phyloP scores from a whole-genome alignment of 2,888 invertebrate species.

The Aleiodes leptofemur region DNA sequence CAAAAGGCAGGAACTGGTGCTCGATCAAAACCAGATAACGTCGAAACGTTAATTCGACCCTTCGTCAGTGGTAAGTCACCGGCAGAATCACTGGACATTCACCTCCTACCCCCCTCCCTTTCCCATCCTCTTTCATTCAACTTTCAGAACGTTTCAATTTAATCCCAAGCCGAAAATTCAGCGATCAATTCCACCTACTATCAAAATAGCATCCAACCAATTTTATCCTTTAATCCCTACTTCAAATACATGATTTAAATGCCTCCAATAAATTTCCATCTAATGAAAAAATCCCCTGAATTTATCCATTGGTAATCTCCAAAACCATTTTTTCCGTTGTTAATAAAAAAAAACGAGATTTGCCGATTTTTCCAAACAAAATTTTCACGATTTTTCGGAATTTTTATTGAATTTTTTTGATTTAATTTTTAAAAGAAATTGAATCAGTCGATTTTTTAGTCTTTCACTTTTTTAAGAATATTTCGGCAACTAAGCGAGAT shows the following conservation, averaged over 20 bases:
- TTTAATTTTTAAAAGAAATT: neutral
- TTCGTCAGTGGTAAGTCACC: constrained; percentile 21
- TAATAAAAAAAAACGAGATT: neutral
- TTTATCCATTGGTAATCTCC: too few species aligned
- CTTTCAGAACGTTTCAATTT: constrained; percentile 8
- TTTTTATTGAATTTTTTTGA: neutral
- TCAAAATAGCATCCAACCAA: neutral
- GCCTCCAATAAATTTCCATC: neutral
- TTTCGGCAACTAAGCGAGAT: neutral
- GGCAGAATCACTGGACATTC: constrained; percentile 5
- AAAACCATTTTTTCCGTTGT: too few species aligned
- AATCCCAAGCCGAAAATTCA: constrained; percentile 11
- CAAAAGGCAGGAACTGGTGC: neutral
- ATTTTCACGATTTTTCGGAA: neutral
- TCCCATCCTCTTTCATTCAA: too few species aligned
- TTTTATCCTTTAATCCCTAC: constrained; percentile 3
- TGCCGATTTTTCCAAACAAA: neutral
- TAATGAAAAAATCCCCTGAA: too few species aligned
- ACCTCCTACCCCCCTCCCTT: too few species aligned
- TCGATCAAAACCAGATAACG: constrained; percentile 19
- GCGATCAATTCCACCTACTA: neutral
- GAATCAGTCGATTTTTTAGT: neutral
- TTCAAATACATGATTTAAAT: constrained; percentile 6
- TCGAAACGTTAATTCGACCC: constrained; percentile 6
- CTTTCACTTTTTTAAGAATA: neutral